Evolutionary conservation across 2,888 invertebrate genomes (phyloP), one percentile per base, ranked within the genome.

Genomic region (Gasteruption jaculator): DNA sequence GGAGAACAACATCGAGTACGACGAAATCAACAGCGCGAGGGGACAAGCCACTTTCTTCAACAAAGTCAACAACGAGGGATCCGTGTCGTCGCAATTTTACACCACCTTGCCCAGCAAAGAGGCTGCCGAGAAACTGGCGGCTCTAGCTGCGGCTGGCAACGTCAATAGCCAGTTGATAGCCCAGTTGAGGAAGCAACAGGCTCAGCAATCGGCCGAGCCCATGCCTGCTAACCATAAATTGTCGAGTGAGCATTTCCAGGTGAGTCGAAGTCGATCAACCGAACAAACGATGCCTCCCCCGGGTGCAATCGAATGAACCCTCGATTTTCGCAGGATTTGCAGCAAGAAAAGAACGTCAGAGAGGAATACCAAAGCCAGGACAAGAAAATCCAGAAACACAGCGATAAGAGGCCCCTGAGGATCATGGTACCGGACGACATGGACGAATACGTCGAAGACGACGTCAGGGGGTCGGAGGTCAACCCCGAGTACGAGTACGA

Each of bases 81-180:
- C 45, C 22, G 37, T 60, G 4, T 50, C 61, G 1, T 53, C 53
- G 11, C 58, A 60, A 30, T 67, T 77, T 50, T 83, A 78, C 52
- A 75, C 82, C 1, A 77, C 80, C 1, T 67, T 83, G 20, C 81
- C 82, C 10, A 82, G 77, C 48, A 76, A 78, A 16, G 77, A 82
- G 62, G 77, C 78, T 1, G 80, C 80, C 8, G 80, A 81, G 33
- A 76, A 77, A 21, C 58, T 81, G 41, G 79, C 79, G 0, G 76
- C 80, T 43, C 70, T 78, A 2, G 79, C 81, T 47, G 77, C 77
- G 36, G 74, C 77, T 11, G 76, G 77, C 32, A 75, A 77, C 57
- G 66, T 74, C 2, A 74, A 74, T 38, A 71, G 68, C 34, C 65
- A 57, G 48, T 58, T 68, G 37, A 66, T 68, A 3, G 52, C 50